A percentile compares a stretch with the other conserved stretches of the same genome.
These are phyloP conservation scores for Caiman crocodilus DNA, from an alignment of 2,797 vertebrate genomes.

Conservation along the genomic window DNA sequence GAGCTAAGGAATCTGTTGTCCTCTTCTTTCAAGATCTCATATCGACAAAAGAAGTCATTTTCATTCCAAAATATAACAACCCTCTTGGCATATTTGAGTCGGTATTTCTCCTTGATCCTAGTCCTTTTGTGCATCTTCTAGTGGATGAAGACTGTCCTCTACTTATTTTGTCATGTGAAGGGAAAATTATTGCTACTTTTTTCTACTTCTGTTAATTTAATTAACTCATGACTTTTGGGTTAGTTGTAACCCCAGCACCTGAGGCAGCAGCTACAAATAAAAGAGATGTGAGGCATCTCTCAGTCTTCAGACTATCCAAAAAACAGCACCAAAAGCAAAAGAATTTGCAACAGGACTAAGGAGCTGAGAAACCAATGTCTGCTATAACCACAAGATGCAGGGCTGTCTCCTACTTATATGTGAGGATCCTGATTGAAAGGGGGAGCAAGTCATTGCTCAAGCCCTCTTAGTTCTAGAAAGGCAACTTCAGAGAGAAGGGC, in stretches of 20 bases:
- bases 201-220: not conserved
- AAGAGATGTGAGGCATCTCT: not conserved
- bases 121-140: not conserved
- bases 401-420: not conserved
- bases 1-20: not conserved
- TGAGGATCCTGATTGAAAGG: not conserved
- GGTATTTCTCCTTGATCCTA: not conserved
- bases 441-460: not conserved
- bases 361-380: not conserved
- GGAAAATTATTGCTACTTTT: not conserved
- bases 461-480: not conserved
- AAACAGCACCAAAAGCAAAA: not conserved
- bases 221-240: not conserved
- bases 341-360: not conserved
- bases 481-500: not conserved
- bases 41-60: not conserved
- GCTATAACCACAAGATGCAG: accelerated
- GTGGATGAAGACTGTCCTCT: not conserved
- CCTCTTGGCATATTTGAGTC: not conserved
- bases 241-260: not conserved
- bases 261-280: not conserved
- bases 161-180: not conserved
- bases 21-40: not conserved
- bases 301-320: not conserved
- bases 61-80: not conserved